These are phyloP conservation scores for Cliona cf. orientalis DNA, from an alignment of 37 sponge, comb jelly and placozoan genomes.

Conservation along the genomic window DNA sequence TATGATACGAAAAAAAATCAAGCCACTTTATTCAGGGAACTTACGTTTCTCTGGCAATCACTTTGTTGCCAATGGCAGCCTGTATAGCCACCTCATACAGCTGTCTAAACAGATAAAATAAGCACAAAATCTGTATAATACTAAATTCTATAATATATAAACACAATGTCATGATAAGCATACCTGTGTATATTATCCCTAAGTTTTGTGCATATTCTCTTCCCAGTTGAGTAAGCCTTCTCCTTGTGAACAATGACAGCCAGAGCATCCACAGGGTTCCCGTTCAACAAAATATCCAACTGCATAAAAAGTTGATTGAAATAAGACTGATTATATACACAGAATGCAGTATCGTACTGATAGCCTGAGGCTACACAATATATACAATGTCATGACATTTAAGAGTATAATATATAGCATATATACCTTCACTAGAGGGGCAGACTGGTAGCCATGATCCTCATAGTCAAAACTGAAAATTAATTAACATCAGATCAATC, in stretches of 20 bases:
- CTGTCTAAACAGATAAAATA: slow-evolving; percentile 68
- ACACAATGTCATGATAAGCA: not conserved
- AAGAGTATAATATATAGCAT: not conserved
- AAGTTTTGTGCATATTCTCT: slow-evolving; percentile 72
- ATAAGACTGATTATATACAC: too few relatives aligned
- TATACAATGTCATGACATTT: not conserved
- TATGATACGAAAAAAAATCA: too few relatives aligned
- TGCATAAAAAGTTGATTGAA: not conserved
- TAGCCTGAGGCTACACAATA: not conserved
- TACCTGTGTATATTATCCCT: slow-evolving; percentile 75
- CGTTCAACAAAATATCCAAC: slow-evolving; percentile 94
- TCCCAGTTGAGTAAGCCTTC: slow-evolving; percentile 67
- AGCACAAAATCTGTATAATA: not conserved
- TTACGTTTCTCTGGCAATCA: slow-evolving; percentile 94
- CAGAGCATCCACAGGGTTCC: slow-evolving; percentile 85
- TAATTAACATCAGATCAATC: too few relatives aligned
- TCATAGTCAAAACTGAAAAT: slow-evolving; percentile 94
- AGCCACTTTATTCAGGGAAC: too few relatives aligned
- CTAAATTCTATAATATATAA: not conserved
- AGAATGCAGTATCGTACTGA: not conserved
- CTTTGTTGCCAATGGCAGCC: slow-evolving; percentile 72
- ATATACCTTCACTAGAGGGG: slow-evolving; percentile 83
- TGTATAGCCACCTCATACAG: slow-evolving; percentile 93
- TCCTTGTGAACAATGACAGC: slow-evolving; percentile 77
- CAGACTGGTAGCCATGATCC: slow-evolving; percentile 76